These are phyloP conservation scores for Ophion obscuratus DNA, from an alignment of 2,888 invertebrate genomes.

Conservation along the genomic window DNA sequence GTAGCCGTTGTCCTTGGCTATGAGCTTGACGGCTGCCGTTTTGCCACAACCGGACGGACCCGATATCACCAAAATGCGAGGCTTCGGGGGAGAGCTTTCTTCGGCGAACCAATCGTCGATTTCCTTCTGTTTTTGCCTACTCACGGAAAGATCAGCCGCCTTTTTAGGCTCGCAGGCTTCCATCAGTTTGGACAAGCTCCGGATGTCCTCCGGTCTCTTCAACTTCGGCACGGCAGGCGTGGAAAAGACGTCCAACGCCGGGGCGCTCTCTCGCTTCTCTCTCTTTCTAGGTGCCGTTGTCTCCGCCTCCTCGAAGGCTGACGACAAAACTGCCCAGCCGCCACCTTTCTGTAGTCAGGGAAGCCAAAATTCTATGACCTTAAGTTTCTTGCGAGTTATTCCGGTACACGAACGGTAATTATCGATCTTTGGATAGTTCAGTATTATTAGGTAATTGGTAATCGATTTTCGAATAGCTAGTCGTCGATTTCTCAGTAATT, in stretches of 20 bases:
- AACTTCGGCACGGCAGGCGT: background rate
- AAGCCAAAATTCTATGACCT: no score
- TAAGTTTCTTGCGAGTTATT: no score
- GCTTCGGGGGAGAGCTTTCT: conserved; percentile 69
- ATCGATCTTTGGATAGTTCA: background rate
- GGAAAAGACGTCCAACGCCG: background rate
- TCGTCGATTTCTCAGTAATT: background rate
- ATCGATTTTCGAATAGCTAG: background rate
- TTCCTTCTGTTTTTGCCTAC: conserved; percentile 80
- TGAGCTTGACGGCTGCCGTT: conserved; percentile 88
- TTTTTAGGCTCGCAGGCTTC: conserved; percentile 77
- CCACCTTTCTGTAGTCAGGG: conserved; percentile 35
- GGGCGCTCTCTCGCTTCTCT: conserved; percentile 1
- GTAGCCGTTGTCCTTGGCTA: conserved; percentile 88
- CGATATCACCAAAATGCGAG: conserved; percentile 87
- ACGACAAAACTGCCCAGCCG: conserved; percentile 61
- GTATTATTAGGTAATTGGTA: background rate
- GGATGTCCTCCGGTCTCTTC: conserved; percentile 63
- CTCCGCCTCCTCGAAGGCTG: conserved; percentile 46
- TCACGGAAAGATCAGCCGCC: conserved; percentile 77
- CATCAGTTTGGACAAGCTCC: conserved; percentile 74
- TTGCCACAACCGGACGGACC: conserved; percentile 95
- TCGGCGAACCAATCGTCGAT: conserved; percentile 78
- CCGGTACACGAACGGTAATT: no score
- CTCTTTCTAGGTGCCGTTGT: conserved; percentile 7